Base-by-base conservation (phyloP, 2,888 invertebrate genomes). In the Agonopterix heracliana region DNA sequence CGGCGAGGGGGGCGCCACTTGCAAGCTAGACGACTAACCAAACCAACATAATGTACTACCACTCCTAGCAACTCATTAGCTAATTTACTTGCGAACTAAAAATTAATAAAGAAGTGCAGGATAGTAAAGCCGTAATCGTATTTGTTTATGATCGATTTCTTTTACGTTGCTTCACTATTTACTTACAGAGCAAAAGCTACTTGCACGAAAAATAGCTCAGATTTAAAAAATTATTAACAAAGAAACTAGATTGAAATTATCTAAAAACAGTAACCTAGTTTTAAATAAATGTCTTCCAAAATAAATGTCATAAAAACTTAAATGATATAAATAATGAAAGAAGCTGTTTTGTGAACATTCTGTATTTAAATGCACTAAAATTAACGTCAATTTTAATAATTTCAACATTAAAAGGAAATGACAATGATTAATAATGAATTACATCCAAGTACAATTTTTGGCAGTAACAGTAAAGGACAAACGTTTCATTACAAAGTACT, bases 311-410 rank as follows among this genome's bases (percentile, higher is more conserved):
- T 65, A 52, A 71, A 76, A 81, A 67, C 57, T 66, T 68, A 66
- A 66, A 76, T 63, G 5, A 54, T 65, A 72, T 75, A 71, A 63
- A 64, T 41, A 46, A 61, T 74, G 78, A 75, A 65, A 67, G 69
- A 64, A 65, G 59, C 55, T 56, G 53, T 56, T 67, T 71, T 79
- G 64, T 66, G 76, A 82, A 84, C 81, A 81, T 77, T 68, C 68
- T 83, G 78, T 81, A 80, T 74, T 87, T 81, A 72, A 79, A 81
- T 80, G 71, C 78, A 78, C 77, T 81, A 78, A 79, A 84, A 78
- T 68, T 80, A 83, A 82, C 70, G 73, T 71, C 68, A 69, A 80
- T 71, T 71, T 73, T 63, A 64, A 68, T 65, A 76, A 63, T 70
- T 69, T 72, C 64, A 74, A 76, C 69, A 76, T 60, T 69, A 60